These are phyloP conservation scores for Peromyscus nudipes DNA, from an alignment of 2,797 vertebrate species.

Conservation along the genomic window DNA sequence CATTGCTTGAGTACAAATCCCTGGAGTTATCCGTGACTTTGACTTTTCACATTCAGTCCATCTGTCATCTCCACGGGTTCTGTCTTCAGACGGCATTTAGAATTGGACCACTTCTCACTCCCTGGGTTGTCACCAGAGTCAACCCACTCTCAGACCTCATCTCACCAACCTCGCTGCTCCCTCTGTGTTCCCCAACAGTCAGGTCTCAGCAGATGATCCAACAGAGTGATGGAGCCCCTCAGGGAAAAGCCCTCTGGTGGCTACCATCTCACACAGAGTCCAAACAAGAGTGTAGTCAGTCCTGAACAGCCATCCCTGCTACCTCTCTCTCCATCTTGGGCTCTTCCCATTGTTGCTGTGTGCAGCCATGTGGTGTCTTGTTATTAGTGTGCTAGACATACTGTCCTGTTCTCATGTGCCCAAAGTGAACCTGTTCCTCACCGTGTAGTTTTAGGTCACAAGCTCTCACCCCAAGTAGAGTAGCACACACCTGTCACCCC, in stretches of 20 bases:
- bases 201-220: neutral
- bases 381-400: neutral
- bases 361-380: neutral
- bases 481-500: too few relatives aligned
- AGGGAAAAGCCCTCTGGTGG: neutral
- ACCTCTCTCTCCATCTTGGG: fast-evolving
- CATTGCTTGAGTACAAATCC: neutral
- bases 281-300: neutral
- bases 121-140: neutral
- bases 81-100: neutral
- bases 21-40: neutral
- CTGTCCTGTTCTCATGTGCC: neutral
- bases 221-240: neutral
- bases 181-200: neutral
- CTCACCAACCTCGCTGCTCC: neutral
- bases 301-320: neutral
- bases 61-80: neutral
- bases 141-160: neutral
- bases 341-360: neutral
- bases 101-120: neutral
- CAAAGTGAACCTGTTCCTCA: neutral
- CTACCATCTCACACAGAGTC: neutral
- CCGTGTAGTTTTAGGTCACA: neutral
- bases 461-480: neutral
- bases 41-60: neutral